phyloP scores from a whole-genome alignment of 2,113 vertebrate genomes.

The Tretioscincus oriximinensis region DNA sequence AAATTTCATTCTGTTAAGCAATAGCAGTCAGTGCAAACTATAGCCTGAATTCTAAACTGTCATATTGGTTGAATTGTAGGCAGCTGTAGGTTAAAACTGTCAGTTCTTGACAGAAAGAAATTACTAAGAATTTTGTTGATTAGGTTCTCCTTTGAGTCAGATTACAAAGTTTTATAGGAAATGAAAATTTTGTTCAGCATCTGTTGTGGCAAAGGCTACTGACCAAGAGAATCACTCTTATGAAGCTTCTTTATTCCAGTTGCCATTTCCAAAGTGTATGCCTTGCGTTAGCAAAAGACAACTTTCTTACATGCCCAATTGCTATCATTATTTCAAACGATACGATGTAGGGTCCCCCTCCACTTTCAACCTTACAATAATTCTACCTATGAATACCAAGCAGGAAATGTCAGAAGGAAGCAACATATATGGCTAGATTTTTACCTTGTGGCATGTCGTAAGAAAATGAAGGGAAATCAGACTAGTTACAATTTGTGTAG shows the following conservation, averaged over 20 bases:
- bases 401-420: constrained; percentile 68
- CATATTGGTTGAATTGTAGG: neutral
- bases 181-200: neutral
- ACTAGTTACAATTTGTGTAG: constrained; percentile 57
- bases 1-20: no score
- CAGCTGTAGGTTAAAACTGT: neutral
- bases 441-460: constrained; percentile 60
- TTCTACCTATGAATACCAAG: constrained; percentile 67
- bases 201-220: neutral
- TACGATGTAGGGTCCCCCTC: constrained; percentile 55
- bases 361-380: constrained; percentile 65
- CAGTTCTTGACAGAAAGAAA: neutral
- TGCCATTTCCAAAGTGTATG: neutral
- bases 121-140: neutral
- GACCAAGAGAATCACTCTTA: neutral
- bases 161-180: neutral
- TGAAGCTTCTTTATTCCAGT: neutral
- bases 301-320: constrained; percentile 43
- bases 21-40: no score
- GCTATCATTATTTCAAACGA: constrained; percentile 57
- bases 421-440: constrained; percentile 61
- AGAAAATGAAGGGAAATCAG: constrained; percentile 69
- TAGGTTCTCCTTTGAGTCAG: neutral
- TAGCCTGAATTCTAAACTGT: no score
- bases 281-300: neutral